Evolutionary conservation across 2,888 invertebrate species (phyloP), one percentile per base, ranked within the genome.

Genomic region (Eupithecia tripunctaria): DNA sequence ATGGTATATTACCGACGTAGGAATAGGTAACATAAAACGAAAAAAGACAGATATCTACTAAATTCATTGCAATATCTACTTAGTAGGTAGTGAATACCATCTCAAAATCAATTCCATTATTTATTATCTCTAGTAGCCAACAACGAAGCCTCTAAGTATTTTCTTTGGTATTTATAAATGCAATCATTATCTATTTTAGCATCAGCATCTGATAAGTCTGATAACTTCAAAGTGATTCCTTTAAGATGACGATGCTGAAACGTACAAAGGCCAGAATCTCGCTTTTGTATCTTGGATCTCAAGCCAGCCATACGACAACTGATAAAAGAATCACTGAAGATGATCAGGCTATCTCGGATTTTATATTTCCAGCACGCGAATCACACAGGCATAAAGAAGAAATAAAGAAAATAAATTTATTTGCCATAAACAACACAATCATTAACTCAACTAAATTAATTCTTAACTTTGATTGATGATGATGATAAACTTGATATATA

Each of bases 181-280:
- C 14, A 38, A 64, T 63, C n/a, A n/a, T 41, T 41, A 64, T 64
- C 64, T 64, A 15, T 38, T 38, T 64, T 73, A 70, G 66, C 67
- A 73, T 38, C 73, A 74, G 72, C 73, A 82, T 83, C 81, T 78
- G 82, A 84, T 83, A 83, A 63, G 82, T 83, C 81, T 78, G 82
- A 84, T 83, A 83, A 63, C 12, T 63, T 32, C 36, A 18, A 63
- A 80, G 77, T 79, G 77, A 81, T 78, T 83, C 73, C 78, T 29
- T 73, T 70, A 67, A 76, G 77, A 81, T 84, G 84, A 84, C 80
- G 74, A 68, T 75, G 83, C 83, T 64, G 64, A 64, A 64, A 64
- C 4, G 14, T 38, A 76, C 73, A 78, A 77, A 68, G 70, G 70
- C 69, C 70, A 63, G 62, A 67, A 70, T 68, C 71, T 32, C 47